phyloP scores from a whole-genome alignment of 2,113 vertebrate genomes.

The Platysternon megacephalum region DNA sequence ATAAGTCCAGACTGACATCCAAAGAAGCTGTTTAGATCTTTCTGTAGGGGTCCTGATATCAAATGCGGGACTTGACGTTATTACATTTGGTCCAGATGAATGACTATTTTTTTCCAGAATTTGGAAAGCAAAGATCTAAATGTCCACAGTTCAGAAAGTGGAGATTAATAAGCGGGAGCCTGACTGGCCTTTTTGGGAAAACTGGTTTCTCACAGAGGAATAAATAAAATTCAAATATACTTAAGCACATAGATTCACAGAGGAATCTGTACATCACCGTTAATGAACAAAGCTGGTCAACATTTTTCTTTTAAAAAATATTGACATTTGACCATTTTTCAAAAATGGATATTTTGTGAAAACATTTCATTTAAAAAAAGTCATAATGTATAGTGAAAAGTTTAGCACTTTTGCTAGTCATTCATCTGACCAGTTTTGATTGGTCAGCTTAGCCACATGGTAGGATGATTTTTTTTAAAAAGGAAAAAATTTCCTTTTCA shows the following conservation, averaged over 20 bases:
- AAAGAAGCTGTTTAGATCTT: not conserved
- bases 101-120: not conserved
- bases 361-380: not conserved
- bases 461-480: not conserved
- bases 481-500: not conserved
- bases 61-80: not conserved
- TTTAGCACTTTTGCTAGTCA: not conserved
- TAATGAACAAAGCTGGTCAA: slow-evolving; percentile 14
- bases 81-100: not conserved
- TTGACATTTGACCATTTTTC: not conserved
- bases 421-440: not conserved
- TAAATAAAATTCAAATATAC: slow-evolving; percentile 23
- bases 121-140: not conserved
- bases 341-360: not conserved
- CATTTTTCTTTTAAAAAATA: not conserved
- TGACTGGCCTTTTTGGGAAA: slow-evolving; percentile 23
- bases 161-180: not conserved
- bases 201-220: slow-evolving; percentile 44
- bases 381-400: not conserved
- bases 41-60: not conserved
- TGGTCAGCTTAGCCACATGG: not conserved
- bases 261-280: not conserved
- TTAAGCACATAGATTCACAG: not conserved
- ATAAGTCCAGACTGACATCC: not conserved
- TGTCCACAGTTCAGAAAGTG: not conserved